A percentile compares a stretch with the other conserved stretches of the same genome.
Conservation (phyloP, 2,797 vertebrate species). For the Peromyscus melanophrys region DNA sequence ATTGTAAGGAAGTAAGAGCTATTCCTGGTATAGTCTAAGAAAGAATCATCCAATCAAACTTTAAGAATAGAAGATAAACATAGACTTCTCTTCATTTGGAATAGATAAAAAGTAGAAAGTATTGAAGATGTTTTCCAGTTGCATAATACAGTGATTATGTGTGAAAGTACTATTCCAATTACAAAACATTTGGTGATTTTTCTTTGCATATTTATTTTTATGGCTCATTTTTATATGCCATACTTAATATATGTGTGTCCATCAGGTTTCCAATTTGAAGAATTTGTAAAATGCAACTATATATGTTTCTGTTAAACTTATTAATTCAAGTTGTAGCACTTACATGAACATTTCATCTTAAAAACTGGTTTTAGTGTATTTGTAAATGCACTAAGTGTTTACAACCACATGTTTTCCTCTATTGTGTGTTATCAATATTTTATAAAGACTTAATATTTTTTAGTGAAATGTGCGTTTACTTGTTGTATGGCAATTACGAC, state of each 20-base stretch:
- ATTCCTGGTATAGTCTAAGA: background rate
- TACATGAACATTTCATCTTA: background rate
- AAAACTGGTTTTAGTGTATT: background rate
- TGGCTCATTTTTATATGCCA: background rate
- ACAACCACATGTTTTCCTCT: background rate
- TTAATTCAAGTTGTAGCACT: background rate
- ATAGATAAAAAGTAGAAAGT: background rate
- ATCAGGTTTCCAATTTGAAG: background rate
- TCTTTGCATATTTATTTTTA: background rate
- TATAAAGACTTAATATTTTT: no score
- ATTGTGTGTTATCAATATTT: no score
- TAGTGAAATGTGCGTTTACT: no score
- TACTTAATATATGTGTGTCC: background rate
- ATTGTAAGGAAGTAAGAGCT: background rate
- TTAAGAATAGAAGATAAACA: background rate
- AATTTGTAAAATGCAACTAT: background rate
- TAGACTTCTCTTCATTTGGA: background rate
- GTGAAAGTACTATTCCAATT: background rate
- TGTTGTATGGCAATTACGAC: no score
- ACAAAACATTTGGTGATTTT: background rate
- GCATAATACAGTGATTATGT: background rate
- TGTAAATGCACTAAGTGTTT: background rate
- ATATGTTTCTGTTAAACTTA: background rate
- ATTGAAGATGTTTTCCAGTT: background rate
- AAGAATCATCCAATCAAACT: background rate